Evolutionary conservation across 2,888 invertebrate genomes (phyloP), one percentile per base, ranked within the genome.

Genomic region (Nomada goodeniana): DNA sequence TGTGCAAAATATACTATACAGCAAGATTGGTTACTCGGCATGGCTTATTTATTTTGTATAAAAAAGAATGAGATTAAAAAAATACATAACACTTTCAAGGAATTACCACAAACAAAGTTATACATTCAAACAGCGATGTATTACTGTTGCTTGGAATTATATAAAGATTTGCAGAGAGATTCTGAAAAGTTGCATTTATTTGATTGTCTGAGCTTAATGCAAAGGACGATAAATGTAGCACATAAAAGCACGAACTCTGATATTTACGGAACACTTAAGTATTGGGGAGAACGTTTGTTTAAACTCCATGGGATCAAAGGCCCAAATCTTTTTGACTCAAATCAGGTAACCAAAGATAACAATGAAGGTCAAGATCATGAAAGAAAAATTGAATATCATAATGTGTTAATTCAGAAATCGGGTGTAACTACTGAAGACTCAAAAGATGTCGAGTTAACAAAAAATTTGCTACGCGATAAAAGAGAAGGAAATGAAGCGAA

Each of bases 21-120:
- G 23, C 94, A 95, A 88, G 96, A 96, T 86, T 94, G 94, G 87
- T 91, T 94, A 2, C 91, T 95, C 57, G 95, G 95, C 18, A 90
- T 96, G 78, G 93, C 94, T 1, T 95, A 95, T 89, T 93, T 96
- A 26, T 87, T 95, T 76, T 94, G 94, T 68, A 86, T 95, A 47
- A 90, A 93, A 42, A 90, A 87, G 50, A 69, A 84, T 50, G 83
- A 94, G 91, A 82, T 88, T 36, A 47, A 77, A 13, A 86, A 86
- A 44, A 85, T 89, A 59, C 86, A 89, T 61, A 85, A 90, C 74
- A 72, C 91, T 50, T 92, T 93, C 75, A 74, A 82, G 18, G 89
- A 90, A 64, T 86, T 93, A 11, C 89, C 91, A n/a, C 79, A 87
- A 71, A 90, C 83, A 15, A 86, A 91, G 53, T 83, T 93, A 59